Conservation (phyloP, 2,113 vertebrate genomes). For the Opisthocomus hoazin region DNA sequence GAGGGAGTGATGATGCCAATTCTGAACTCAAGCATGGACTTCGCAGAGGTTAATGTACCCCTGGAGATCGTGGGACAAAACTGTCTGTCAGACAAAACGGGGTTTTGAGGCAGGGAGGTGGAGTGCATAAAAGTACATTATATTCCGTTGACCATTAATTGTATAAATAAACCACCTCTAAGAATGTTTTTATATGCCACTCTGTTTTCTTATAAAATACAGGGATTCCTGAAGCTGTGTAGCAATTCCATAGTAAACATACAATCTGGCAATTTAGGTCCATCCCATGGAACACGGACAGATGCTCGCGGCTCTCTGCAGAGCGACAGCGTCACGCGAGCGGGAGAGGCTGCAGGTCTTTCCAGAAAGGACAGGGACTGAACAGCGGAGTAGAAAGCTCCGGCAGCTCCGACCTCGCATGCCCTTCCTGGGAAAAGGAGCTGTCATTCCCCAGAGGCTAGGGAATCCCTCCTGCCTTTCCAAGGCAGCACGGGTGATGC, state of each 20-base stretch:
- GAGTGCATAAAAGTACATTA: slow-evolving; percentile 9
- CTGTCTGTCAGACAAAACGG: slow-evolving; percentile 34
- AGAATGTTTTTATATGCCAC: slow-evolving; percentile 37
- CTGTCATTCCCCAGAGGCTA: background rate
- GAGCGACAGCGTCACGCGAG: background rate
- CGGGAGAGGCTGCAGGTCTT: background rate
- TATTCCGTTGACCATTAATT: slow-evolving; percentile 48
- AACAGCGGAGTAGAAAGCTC: background rate
- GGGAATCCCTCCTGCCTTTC: background rate
- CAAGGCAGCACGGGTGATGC: background rate
- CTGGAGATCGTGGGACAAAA: slow-evolving; percentile 18
- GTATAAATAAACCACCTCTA: slow-evolving; percentile 38
- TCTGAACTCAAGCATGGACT: slow-evolving; percentile 67
- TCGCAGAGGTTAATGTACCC: slow-evolving; percentile 45
- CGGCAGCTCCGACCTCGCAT: background rate
- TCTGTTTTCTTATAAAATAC: slow-evolving; percentile 61
- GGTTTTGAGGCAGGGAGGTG: background rate
- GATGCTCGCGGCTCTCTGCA: background rate
- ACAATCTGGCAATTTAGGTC: background rate
- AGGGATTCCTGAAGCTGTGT: slow-evolving; percentile 26
- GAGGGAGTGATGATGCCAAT: slow-evolving; percentile 74
- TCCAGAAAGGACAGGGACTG: background rate
- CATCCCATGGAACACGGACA: background rate
- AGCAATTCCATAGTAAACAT: slow-evolving; percentile 55
- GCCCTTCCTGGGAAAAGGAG: background rate